Percentiles rank a stretch among this genome's conserved stretches.
Conservation (phyloP, 2,113 vertebrate species). For the Phaetusa simplex region DNA sequence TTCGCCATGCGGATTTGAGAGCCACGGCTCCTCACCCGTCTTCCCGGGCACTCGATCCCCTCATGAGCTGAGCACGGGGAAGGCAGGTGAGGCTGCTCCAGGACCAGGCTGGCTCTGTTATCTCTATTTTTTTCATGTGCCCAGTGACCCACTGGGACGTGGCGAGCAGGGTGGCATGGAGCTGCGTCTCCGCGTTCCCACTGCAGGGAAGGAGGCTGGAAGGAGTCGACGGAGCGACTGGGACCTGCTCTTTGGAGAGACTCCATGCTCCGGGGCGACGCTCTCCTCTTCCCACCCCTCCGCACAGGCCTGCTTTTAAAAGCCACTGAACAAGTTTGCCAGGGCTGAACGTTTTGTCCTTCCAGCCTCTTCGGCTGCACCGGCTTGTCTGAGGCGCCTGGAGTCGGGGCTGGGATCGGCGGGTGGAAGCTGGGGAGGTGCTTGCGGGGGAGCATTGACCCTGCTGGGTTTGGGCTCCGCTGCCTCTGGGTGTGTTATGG, state of each 20-base stretch:
- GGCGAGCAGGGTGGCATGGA: not conserved
- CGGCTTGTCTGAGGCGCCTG: not conserved
- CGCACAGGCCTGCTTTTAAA: not conserved
- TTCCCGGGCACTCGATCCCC: fast-evolving
- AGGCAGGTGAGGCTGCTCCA: not conserved
- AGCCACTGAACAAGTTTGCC: conserved; percentile 48
- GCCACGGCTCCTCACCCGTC: not conserved
- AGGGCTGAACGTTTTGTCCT: conserved; percentile 4
- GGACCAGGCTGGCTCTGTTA: not conserved
- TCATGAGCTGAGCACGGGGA: not conserved
- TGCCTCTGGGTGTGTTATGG: not conserved
- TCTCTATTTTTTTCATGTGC: not conserved
- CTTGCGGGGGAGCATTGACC: not conserved
- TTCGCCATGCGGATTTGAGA: not conserved
- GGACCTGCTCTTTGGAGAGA: conserved; percentile 9
- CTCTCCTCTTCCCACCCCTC: conserved; percentile 5
- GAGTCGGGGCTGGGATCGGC: not conserved
- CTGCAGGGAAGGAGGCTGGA: not conserved
- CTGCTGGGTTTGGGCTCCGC: not conserved
- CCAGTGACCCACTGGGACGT: fast-evolving
- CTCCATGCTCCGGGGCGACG: fast-evolving
- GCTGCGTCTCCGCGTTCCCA: not conserved
- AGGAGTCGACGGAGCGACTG: not conserved
- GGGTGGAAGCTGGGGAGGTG: not conserved
- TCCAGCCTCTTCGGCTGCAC: not conserved